phyloP scores from a whole-genome alignment of 35 echinoderm and acorn worm species.

The Heliocidaris erythrogramma region DNA sequence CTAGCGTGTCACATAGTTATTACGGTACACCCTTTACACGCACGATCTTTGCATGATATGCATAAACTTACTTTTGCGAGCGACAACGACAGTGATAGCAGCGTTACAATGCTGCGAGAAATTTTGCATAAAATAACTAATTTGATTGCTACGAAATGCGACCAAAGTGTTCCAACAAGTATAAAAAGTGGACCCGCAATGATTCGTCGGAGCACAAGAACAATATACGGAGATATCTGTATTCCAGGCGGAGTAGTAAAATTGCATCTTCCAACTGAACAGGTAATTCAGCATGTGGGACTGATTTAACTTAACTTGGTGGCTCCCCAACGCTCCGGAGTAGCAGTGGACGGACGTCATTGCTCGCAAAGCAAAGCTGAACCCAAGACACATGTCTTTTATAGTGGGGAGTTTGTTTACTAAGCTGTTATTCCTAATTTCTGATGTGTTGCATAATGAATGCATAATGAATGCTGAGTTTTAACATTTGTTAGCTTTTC shows the following conservation, averaged over 20 bases:
- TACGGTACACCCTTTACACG: no score
- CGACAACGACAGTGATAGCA: neutral
- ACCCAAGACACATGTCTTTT: no score
- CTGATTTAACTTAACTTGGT: neutral
- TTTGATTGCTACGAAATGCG: neutral
- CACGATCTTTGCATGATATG: no score
- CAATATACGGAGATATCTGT: slow-evolving; percentile 19
- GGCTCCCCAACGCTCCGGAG: neutral
- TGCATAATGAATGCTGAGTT: no score
- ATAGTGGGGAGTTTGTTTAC: no score
- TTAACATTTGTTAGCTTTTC: no score
- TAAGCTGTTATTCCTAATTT: no score
- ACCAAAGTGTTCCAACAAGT: neutral
- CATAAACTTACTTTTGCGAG: neutral
- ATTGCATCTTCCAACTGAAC: neutral
- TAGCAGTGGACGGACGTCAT: no score
- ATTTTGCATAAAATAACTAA: neutral
- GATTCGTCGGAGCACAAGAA: slow-evolving; percentile 11
- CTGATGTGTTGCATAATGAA: no score
- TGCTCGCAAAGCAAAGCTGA: no score
- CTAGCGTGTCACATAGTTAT: neutral
- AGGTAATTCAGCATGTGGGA: slow-evolving; percentile 8
- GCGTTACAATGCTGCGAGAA: neutral
- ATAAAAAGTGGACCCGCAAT: neutral
- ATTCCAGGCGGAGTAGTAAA: slow-evolving; percentile 1